Base-by-base conservation (phyloP, 2,797 vertebrate genomes). In the Gymnothorax reevesii region DNA sequence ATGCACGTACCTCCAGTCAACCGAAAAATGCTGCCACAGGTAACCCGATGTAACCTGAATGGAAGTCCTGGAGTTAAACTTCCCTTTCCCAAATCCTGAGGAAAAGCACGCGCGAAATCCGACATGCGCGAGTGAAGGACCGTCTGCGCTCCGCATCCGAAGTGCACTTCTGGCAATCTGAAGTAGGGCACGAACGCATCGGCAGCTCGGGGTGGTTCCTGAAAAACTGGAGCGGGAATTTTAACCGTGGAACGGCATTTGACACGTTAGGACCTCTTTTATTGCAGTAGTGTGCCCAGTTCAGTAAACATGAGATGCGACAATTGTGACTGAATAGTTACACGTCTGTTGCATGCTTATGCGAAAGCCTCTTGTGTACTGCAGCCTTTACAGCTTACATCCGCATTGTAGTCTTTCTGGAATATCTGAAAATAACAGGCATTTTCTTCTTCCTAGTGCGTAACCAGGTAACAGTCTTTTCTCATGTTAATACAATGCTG, bases 211-310 rank as follows among this genome's bases (percentile, higher is more conserved):
- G 57, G n/a, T 55, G 52, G 57, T 60, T 59, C 25, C 82, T 83
- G 82, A 83, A 55, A 83, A 33, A 57, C 42, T 13, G 57, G 82
- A 57, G 82, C 82, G 82, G 82, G 82, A 83, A 83, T 83, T 83
- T 83, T 55, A 57, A 83, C n/a, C 7, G 22, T n/a, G 82, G 13
- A 9, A 27, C 33, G 57, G 33, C 82, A 33, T 33, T 83, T 83
- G n/a, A 55, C 55, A 27, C 55, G 55, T 7, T 33, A 15, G 55
- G n/a, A 59, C 27, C 57, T 15, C 55, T 25, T 4, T 59, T 17
- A 25, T 0, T 57, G n/a, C 73, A 49, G 49, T 52, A 52, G 4
- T 49, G 10, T 9, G 73, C 13, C 33, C 73, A 77, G 52, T 7
- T 4, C 42, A 13, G 49, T 77, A 49, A 15, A 15, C 17, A 77